A percentile compares a stretch with the other conserved stretches of the same genome.
phyloP scores from a whole-genome alignment of 2,888 invertebrate genomes.

The Halictus quadricinctus region DNA sequence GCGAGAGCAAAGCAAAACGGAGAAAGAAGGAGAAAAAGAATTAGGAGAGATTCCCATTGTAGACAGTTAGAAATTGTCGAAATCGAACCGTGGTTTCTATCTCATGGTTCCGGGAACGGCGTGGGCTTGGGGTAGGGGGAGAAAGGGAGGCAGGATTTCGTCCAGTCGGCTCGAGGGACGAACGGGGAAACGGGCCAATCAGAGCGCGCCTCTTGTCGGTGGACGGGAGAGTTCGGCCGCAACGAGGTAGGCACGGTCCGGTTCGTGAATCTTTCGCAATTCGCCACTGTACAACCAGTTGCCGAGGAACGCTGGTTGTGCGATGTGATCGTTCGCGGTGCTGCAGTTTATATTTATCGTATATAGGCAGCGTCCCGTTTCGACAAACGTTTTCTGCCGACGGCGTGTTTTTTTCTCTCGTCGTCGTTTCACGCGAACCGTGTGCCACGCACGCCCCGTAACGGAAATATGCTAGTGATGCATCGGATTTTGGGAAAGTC shows the following conservation, averaged over 20 bases:
- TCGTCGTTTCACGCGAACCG: neutral
- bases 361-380: constrained; percentile 55
- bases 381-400: neutral
- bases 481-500: constrained; percentile 11
- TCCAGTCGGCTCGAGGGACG: constrained; percentile 36
- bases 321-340: constrained; percentile 43
- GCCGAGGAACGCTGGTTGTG: constrained; percentile 49
- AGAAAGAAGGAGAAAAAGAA: neutral
- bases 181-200: constrained; percentile 53
- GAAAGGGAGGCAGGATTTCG: constrained; percentile 35
- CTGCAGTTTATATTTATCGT: constrained; percentile 59
- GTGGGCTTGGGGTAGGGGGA: neutral
- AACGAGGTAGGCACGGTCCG: constrained; percentile 44
- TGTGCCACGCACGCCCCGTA: neutral
- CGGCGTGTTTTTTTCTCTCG: neutral
- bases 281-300: constrained; percentile 64
- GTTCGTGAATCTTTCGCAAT: constrained; percentile 59
- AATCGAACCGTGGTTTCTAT: constrained; percentile 20
- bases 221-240: constrained; percentile 61
- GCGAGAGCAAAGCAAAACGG: neutral
- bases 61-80: neutral
- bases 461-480: constrained; percentile 33
- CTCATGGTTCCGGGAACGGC: neutral
- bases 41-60: neutral
- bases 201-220: constrained; percentile 33